phyloP scores from a whole-genome alignment of 2,797 vertebrate genomes.

The Amazona finschi region DNA sequence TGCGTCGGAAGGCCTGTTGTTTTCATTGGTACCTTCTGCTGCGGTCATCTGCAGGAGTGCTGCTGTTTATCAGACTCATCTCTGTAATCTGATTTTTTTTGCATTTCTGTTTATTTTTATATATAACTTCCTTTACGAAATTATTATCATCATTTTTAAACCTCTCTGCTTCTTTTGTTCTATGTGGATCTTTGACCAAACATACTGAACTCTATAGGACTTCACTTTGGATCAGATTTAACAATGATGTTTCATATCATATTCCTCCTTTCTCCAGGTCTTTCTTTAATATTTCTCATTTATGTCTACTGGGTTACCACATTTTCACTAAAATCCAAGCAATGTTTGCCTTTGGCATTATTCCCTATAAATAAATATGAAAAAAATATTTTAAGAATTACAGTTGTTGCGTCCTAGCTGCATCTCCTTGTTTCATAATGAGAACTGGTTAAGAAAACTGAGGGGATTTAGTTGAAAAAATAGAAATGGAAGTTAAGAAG shows the following conservation, averaged over 20 bases:
- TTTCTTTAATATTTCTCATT: conserved; percentile 29
- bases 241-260: neutral
- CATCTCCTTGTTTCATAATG: neutral
- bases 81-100: conserved; percentile 28
- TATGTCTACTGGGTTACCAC: neutral
- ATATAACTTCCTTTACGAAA: conserved; percentile 24
- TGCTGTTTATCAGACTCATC: conserved; percentile 46
- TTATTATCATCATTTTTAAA: conserved; percentile 17
- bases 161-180: conserved; percentile 23
- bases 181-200: conserved; percentile 16
- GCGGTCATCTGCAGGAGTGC: conserved; percentile 63
- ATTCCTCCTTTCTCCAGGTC: neutral
- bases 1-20: conserved; percentile 46
- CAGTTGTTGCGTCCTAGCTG: neutral
- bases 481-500: neutral
- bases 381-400: neutral
- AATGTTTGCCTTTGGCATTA: conserved; percentile 23
- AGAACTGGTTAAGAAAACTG: neutral
- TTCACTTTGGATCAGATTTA: conserved; percentile 21
- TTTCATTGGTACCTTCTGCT: conserved; percentile 58
- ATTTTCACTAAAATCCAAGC: conserved; percentile 19
- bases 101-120: conserved; percentile 39
- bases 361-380: neutral
- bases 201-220: neutral
- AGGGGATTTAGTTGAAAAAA: neutral